Conservation (phyloP, 1,140 invertebrate species). For the Tribolium castaneum region DNA sequence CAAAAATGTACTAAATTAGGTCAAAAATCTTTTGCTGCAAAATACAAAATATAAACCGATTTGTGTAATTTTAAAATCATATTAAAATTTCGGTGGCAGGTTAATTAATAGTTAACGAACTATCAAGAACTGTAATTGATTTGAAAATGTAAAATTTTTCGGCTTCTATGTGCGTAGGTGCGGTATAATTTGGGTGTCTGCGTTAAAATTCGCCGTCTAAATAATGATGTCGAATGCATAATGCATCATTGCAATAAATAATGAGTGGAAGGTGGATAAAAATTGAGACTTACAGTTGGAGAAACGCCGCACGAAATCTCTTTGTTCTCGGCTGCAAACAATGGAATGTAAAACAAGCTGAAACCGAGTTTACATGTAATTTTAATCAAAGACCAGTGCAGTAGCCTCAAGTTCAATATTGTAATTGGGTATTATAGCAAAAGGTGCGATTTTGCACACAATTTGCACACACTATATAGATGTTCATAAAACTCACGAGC, state of each 20-base stretch:
- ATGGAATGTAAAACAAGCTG: conserved; percentile 64
- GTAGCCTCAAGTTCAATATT: conserved; percentile 60
- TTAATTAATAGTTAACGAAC: too few relatives aligned
- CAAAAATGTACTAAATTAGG: too few relatives aligned
- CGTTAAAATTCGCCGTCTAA: conserved; percentile 21
- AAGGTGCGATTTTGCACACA: conserved; percentile 62
- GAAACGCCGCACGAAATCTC: conserved; percentile 61
- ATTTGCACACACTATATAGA: conserved; percentile 58
- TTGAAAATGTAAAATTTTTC: too few relatives aligned
- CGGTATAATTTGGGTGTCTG: not conserved
- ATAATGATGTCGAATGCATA: conserved; percentile 55
- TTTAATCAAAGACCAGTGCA: conserved; percentile 61
- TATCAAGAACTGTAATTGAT: too few relatives aligned
- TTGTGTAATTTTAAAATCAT: too few relatives aligned
- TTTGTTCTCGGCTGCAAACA: conserved; percentile 62
- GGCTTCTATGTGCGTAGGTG: not conserved
- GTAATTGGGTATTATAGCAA: conserved; percentile 60
- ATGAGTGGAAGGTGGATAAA: conserved; percentile 57
- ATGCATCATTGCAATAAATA: conserved; percentile 59
- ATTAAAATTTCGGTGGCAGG: too few relatives aligned
- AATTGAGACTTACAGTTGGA: conserved; percentile 61
- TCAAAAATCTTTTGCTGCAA: too few relatives aligned
- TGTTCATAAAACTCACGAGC: conserved; percentile 55
- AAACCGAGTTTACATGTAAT: conserved; percentile 62
- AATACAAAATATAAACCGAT: too few relatives aligned